Evolutionary conservation across 2,113 vertebrate species (phyloP).

Genomic region (Cavia aperea): DNA sequence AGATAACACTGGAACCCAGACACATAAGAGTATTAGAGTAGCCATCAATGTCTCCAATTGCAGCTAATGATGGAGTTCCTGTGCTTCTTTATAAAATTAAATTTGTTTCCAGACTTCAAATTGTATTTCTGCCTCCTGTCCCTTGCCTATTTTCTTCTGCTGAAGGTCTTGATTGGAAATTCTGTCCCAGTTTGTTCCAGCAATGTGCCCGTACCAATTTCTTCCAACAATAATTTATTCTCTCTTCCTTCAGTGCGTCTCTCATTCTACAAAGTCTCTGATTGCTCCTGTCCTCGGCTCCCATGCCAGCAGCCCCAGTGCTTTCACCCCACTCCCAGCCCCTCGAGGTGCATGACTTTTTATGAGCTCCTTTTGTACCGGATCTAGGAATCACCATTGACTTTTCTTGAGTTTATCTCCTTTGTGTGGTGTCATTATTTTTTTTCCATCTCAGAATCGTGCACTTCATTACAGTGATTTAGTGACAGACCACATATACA

Average conservation of each 20-base stretch:
- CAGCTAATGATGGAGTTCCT: neutral
- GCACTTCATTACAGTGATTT: neutral
- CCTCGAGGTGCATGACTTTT: neutral
- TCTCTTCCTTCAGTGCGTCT: neutral
- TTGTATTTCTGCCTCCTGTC: neutral
- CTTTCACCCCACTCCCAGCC: accelerated
- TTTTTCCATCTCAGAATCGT: neutral
- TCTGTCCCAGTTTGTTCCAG: neutral
- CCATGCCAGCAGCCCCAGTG: accelerated
- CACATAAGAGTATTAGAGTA: too few species aligned
- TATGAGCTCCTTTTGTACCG: neutral
- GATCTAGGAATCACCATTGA: too few species aligned
- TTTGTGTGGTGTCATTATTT: neutral
- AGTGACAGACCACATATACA: neutral
- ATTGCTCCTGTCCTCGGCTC: neutral
- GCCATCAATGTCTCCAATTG: neutral
- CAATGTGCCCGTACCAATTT: neutral
- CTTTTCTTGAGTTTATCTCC: neutral
- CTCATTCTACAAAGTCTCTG: neutral
- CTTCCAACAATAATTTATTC: neutral
- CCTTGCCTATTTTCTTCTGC: neutral
- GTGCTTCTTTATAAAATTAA: neutral
- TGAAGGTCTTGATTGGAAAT: neutral
- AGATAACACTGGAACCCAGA: accelerated
- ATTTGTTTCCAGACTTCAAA: neutral